Evolutionary conservation across 2,888 invertebrate genomes (phyloP).

Genomic region (Argyresthia albistria): DNA sequence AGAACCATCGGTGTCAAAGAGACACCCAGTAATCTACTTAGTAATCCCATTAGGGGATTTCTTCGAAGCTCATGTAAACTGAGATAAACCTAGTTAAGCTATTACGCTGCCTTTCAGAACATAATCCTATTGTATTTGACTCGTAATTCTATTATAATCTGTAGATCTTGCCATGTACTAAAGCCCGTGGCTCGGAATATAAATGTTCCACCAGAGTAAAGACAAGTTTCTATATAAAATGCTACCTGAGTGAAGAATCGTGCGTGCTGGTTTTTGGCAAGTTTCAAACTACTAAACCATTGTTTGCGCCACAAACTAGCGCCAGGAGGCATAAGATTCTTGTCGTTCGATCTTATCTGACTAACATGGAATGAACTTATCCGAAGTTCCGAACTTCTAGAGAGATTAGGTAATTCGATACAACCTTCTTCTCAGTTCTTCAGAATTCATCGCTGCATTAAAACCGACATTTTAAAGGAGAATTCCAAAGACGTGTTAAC

Average conservation of each 20-base stretch:
- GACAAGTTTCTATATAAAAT: no score
- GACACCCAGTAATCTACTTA: background rate
- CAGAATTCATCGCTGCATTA: no score
- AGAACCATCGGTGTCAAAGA: background rate
- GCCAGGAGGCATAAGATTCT: slow-evolving; percentile 23
- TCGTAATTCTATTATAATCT: slow-evolving; percentile 43
- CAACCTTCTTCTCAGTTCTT: background rate
- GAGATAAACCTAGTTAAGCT: slow-evolving; percentile 33
- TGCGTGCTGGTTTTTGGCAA: no score
- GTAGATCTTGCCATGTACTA: no score
- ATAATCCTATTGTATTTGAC: slow-evolving; percentile 39
- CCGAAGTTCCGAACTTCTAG: slow-evolving; percentile 15
- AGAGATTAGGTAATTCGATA: slow-evolving; percentile 15
- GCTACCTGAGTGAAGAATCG: no score
- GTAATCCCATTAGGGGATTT: slow-evolving; percentile 53
- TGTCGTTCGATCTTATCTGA: no score
- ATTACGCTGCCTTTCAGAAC: slow-evolving; percentile 27
- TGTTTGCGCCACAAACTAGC: slow-evolving; percentile 13
- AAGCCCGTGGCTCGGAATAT: no score
- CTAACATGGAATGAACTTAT: no score
- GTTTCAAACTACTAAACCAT: no score
- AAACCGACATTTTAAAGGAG: no score
- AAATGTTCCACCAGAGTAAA: no score
- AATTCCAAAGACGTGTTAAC: no score
- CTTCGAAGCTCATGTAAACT: slow-evolving; percentile 38